phyloP scores from a whole-genome alignment of 2,113 vertebrate species.

The Pedetes capensis region DNA sequence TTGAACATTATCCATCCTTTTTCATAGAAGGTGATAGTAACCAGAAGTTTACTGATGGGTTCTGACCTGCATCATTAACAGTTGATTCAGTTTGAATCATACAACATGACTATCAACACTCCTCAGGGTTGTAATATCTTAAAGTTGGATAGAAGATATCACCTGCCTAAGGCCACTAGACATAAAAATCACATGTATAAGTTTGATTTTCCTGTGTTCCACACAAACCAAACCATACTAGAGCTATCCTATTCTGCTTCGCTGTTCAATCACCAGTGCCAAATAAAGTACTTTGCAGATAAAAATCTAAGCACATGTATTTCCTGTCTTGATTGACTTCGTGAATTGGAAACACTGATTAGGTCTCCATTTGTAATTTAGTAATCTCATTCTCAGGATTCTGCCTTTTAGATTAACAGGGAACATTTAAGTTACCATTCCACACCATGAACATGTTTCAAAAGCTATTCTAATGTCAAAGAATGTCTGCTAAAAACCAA shows the following conservation, averaged over 20 bases:
- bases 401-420: slow-evolving; percentile 29
- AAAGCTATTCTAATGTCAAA: neutral
- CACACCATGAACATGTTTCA: neutral
- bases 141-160: slow-evolving; percentile 61
- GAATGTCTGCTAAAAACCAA: neutral
- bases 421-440: neutral
- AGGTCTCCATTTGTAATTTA: slow-evolving; percentile 56
- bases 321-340: slow-evolving; percentile 1
- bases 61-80: slow-evolving; percentile 24
- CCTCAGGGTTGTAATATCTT: slow-evolving; percentile 53
- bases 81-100: slow-evolving; percentile 66
- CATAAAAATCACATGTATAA: neutral
- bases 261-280: slow-evolving; percentile 46
- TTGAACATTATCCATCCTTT: slow-evolving; percentile 11
- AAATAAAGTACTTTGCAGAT: slow-evolving; percentile 13
- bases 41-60: slow-evolving; percentile 62
- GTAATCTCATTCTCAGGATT: neutral
- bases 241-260: slow-evolving; percentile 44
- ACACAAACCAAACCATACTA: neutral
- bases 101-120: neutral
- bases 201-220: neutral
- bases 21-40: slow-evolving; percentile 60
- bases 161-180: slow-evolving; percentile 54
- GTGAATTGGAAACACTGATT: slow-evolving; percentile 31
- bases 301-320: slow-evolving; percentile 25